Evolutionary conservation across 2,888 invertebrate genomes (phyloP), one percentile per base, ranked within the genome.

Genomic region (Hipparchia semele): DNA sequence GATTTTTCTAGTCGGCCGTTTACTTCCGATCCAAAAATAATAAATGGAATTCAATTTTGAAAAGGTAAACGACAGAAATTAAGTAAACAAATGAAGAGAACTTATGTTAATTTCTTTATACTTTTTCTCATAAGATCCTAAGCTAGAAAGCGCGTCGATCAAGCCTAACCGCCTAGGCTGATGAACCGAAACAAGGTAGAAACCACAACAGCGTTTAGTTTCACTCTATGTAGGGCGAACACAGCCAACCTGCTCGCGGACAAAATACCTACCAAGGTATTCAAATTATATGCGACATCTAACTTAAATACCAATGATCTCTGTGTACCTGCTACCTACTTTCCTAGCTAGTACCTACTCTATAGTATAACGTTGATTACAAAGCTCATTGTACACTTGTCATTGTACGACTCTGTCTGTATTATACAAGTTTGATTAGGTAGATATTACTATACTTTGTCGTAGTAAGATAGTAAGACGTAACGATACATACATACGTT

Each of bases 151-250:
- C 85, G 83, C 81, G 80, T 80, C 82, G 82, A 86, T 86, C 80
- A 83, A 81, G 72, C 76, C 69, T 75, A 76, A 49, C 68, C 58
- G 53, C 65, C 67, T 67, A 46, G 75, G 81, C 83, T 82, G 87
- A 86, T 90, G 87, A 86, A 89, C 89, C 90, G 89, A 87, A 89
- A 89, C 91, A 84, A 82, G 86, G 86, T 91, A 89, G 90, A 91
- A 87, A 91, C 89, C 87, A 86, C 90, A 87, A 80, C 82, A 81
- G 79, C 83, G 87, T 87, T 87, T 87, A 87, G 85, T 91, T 92
- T 90, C 92, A 89, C 90, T 88, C 80, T 82, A 90, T 90, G 85
- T 91, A 86, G 90, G 91, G 82, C 90, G 84, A 86, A 83, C 84
- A 86, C 85, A 81, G 87, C 83, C 58, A 58, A 58, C 58, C 58